Conservation (phyloP, 1,140 invertebrate genomes). For the Doryteuthis pealeii region DNA sequence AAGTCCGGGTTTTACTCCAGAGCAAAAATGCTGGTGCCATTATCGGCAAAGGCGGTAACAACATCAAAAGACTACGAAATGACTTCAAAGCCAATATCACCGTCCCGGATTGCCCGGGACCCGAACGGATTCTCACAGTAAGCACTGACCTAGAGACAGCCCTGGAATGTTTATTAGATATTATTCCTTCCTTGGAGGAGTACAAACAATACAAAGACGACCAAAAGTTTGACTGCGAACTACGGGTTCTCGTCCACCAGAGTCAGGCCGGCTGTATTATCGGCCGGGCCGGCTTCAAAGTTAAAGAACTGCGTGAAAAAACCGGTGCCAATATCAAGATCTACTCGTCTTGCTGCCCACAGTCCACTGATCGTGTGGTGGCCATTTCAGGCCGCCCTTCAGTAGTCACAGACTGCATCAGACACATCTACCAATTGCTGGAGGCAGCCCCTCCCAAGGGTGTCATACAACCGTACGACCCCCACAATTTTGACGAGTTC, state of each 20-base stretch:
- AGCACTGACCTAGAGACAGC: conserved; percentile 82
- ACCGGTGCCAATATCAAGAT: conserved; percentile 94
- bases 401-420: conserved; percentile 82
- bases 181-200: conserved; percentile 87
- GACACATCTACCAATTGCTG: conserved; percentile 82
- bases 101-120: conserved; percentile 98
- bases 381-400: conserved; percentile 82
- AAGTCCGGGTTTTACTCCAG: conserved; percentile 86
- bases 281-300: conserved; percentile 92
- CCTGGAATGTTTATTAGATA: conserved; percentile 81
- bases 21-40: conserved; percentile 92
- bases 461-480: conserved; percentile 86
- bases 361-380: conserved; percentile 93
- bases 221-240: conserved; percentile 79
- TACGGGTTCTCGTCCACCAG: conserved; percentile 94
- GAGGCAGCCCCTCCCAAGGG: conserved; percentile 90
- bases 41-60: conserved; percentile 92
- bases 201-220: conserved; percentile 54
- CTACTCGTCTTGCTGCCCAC: conserved; percentile 90
- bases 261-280: conserved; percentile 98
- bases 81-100: conserved; percentile 99
- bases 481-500: conserved; percentile 90
- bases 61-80: conserved; percentile 88
- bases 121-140: conserved; percentile 93
- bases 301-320: conserved; percentile 98